Conservation (phyloP, 2,113 vertebrate genomes). For the Sceloporus undulatus region DNA sequence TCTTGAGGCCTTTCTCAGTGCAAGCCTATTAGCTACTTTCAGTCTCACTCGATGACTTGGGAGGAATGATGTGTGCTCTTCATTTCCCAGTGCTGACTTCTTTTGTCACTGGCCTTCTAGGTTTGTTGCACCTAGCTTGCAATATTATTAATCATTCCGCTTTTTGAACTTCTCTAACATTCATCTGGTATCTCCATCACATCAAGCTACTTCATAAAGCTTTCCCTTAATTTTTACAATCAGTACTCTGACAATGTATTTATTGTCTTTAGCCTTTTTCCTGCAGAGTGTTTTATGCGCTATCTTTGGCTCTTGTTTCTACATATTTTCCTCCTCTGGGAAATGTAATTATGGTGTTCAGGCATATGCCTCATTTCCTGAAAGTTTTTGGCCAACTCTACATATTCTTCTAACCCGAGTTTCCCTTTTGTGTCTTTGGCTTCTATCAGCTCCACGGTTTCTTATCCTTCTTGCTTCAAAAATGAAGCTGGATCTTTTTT, state of each 20-base stretch:
- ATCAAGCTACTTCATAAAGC: not conserved
- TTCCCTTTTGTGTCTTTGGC: slow-evolving; percentile 47
- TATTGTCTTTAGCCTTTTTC: slow-evolving; percentile 20
- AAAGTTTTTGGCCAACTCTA: slow-evolving; percentile 51
- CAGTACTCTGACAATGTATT: not conserved
- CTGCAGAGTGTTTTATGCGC: not conserved
- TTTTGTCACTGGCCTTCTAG: not conserved
- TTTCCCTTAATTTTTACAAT: slow-evolving; percentile 29
- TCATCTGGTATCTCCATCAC: not conserved
- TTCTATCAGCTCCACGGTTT: slow-evolving; percentile 48
- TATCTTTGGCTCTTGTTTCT: slow-evolving; percentile 29
- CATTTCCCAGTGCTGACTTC: not conserved
- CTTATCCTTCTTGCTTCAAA: slow-evolving; percentile 60
- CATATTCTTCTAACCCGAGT: slow-evolving; percentile 43
- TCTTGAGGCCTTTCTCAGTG: not conserved
- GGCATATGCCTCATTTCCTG: slow-evolving; percentile 28
- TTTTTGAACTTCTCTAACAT: slow-evolving; percentile 13
- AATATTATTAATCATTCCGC: not conserved
- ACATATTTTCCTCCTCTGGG: not conserved
- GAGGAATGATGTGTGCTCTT: not conserved
- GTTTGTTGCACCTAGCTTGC: not conserved
- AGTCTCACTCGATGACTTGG: not conserved
- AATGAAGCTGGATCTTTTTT: slow-evolving; percentile 46
- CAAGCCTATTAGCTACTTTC: not conserved
- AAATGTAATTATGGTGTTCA: slow-evolving; percentile 23